phyloP scores from a whole-genome alignment of 2,888 invertebrate genomes.

The Siphonodentalium dalli region DNA sequence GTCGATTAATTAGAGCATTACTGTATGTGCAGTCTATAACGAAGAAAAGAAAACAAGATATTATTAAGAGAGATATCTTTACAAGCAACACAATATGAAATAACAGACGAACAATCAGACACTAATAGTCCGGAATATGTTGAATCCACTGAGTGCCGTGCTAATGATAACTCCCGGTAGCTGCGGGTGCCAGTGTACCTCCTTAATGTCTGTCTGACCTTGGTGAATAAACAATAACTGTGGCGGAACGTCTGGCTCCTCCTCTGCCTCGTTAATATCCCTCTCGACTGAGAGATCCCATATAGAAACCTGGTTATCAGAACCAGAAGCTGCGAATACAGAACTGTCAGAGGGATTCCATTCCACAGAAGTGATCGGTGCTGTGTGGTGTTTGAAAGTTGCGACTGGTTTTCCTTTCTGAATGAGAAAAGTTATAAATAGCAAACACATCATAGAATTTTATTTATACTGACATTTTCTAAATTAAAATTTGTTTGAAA shows the following conservation, averaged over 20 bases:
- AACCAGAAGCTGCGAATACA: slow-evolving; percentile 90
- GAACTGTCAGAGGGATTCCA: slow-evolving; percentile 95
- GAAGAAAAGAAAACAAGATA: too few species aligned
- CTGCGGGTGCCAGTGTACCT: slow-evolving; percentile 98
- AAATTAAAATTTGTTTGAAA: too few species aligned
- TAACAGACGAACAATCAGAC: too few species aligned
- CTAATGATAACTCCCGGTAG: slow-evolving; percentile 90
- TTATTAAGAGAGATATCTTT: too few species aligned
- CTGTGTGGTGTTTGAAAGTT: slow-evolving; percentile 92
- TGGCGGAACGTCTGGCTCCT: slow-evolving; percentile 73
- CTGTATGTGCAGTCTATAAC: too few species aligned
- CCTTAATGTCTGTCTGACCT: slow-evolving; percentile 97
- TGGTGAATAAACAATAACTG: slow-evolving; percentile 97
- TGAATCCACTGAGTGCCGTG: slow-evolving; percentile 94
- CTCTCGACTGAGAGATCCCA: slow-evolving; percentile 81
- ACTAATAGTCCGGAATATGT: slow-evolving; percentile 97
- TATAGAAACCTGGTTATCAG: slow-evolving; percentile 93
- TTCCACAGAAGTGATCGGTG: slow-evolving; percentile 92
- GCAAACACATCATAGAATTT: too few species aligned
- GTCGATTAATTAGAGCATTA: too few species aligned
- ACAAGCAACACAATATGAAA: too few species aligned
- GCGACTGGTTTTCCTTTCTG: slow-evolving; percentile 79
- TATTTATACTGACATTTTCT: too few species aligned
- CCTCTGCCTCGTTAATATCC: slow-evolving; percentile 40
- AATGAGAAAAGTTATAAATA: slow-evolving; percentile 27